phyloP scores from a whole-genome alignment of 2,888 invertebrate species.

The Platycnemis pennipes region DNA sequence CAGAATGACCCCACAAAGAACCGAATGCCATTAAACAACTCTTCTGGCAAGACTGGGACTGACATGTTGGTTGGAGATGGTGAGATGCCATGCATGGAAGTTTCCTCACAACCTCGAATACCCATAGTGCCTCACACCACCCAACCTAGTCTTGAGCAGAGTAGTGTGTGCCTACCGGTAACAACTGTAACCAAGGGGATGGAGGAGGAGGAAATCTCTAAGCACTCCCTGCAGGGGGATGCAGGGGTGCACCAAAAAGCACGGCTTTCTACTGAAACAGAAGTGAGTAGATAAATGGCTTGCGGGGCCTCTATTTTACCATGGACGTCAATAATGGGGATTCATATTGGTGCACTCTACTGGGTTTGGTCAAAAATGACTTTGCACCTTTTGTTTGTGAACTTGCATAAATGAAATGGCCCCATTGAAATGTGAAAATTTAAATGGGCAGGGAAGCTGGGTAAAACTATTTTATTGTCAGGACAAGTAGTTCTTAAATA shows the following conservation, averaged over 20 bases:
- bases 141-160: constrained; percentile 61
- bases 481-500: not conserved
- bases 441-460: not conserved
- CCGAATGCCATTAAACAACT: constrained; percentile 43
- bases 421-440: not conserved
- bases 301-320: not conserved
- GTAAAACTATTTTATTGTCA: not conserved
- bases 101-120: constrained; percentile 53
- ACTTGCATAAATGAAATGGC: not conserved
- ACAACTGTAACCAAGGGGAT: constrained; percentile 49
- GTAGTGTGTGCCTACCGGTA: constrained; percentile 57
- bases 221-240: constrained; percentile 40
- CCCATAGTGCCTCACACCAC: constrained; percentile 26
- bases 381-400: not conserved
- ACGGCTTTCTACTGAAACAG: constrained; percentile 49
- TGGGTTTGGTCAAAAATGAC: not conserved
- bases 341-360: not conserved
- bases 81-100: constrained; percentile 47
- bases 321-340: not conserved
- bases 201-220: constrained; percentile 58
- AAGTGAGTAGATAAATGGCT: constrained; percentile 54
- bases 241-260: constrained; percentile 53
- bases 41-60: constrained; percentile 44
- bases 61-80: constrained; percentile 47
- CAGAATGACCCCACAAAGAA: constrained; percentile 41